Percentiles rank a stretch among this genome's conserved stretches.
Evolutionary conservation across 2,797 vertebrate genomes (phyloP).

Genomic region (Spatula clypeata): DNA sequence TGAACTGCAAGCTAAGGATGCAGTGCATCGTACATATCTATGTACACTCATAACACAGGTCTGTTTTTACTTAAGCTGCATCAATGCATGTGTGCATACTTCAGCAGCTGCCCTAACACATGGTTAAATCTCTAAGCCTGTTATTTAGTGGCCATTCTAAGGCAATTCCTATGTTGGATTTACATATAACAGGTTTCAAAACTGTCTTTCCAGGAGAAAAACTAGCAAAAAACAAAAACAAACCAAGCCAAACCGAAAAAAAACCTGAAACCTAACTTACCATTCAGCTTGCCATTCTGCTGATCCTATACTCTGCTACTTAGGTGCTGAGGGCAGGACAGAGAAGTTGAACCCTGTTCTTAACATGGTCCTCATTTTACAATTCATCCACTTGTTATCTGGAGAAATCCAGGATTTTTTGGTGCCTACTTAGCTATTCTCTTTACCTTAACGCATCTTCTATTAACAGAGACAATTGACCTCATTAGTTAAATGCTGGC

Average conservation of each 20-base stretch:
- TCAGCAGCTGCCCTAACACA: neutral
- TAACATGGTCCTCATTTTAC: neutral
- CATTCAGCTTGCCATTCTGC: accelerated
- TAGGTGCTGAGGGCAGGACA: accelerated
- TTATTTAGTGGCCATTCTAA: neutral
- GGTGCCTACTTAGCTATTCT: neutral
- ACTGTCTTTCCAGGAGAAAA: neutral
- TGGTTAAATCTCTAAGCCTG: neutral
- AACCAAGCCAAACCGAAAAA: too few relatives aligned
- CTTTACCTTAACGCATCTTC: neutral
- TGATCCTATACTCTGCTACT: neutral
- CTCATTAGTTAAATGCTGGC: neutral
- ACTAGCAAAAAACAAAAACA: neutral
- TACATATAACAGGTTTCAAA: accelerated
- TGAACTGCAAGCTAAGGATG: neutral
- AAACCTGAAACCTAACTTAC: neutral
- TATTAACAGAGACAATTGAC: neutral
- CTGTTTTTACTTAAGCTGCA: accelerated
- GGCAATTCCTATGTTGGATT: neutral
- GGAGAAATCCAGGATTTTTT: neutral
- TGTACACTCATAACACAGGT: too few relatives aligned
- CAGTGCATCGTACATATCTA: accelerated
- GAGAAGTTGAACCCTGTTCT: neutral
- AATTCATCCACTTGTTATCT: neutral
- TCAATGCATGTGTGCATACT: accelerated